Evolutionary conservation across 2,113 vertebrate genomes (phyloP).

Genomic region (Sander vitreus): DNA sequence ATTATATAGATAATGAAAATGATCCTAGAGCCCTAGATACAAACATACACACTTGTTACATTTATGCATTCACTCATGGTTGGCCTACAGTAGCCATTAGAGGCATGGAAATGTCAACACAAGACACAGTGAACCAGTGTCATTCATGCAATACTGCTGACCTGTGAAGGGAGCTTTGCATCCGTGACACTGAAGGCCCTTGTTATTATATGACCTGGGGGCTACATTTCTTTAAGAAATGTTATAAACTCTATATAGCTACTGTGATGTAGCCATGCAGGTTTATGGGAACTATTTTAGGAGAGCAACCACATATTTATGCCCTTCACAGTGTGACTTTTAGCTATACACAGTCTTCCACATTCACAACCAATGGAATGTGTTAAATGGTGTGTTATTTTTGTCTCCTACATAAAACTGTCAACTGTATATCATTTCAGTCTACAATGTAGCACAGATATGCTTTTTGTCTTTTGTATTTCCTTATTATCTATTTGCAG

Average conservation of each 20-base stretch:
- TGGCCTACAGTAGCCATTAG: neutral
- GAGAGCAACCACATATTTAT: conserved; percentile 20
- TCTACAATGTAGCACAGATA: neutral
- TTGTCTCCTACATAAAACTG: conserved; percentile 25
- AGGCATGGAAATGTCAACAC: conserved; percentile 33
- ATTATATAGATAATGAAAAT: neutral
- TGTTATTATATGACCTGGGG: conserved; percentile 27
- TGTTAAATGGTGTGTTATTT: conserved; percentile 43
- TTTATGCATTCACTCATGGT: neutral
- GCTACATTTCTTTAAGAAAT: conserved; percentile 11
- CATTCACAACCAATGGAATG: conserved; percentile 30
- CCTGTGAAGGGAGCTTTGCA: conserved; percentile 22
- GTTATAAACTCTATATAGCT: conserved; percentile 7
- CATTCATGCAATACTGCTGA: neutral
- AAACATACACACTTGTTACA: neutral
- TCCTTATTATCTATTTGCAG: neutral
- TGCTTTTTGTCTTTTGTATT: neutral
- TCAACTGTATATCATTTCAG: conserved; percentile 10
- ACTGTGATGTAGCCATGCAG: neutral
- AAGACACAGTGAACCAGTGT: conserved; percentile 19
- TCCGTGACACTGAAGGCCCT: conserved; percentile 16
- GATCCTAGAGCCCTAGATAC: neutral
- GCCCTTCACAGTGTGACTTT: neutral
- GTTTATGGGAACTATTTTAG: conserved; percentile 32
- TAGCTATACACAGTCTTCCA: conserved; percentile 28